Conservation (phyloP, 2,888 invertebrate species). For the Limnephilus auricula region DNA sequence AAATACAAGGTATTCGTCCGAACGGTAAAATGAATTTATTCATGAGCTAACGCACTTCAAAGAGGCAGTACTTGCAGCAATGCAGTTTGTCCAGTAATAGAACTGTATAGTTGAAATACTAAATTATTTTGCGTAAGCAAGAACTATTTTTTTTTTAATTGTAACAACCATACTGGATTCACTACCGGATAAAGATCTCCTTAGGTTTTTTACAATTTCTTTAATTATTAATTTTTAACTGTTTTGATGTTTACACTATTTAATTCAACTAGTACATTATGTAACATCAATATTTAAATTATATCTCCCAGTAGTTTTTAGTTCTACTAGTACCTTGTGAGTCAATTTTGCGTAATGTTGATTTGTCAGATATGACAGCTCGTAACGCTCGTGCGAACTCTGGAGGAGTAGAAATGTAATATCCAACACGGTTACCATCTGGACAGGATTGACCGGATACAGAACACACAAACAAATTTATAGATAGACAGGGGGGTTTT, state of each 20-base stretch:
- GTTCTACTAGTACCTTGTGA: too few species aligned
- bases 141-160: neutral
- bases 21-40: conserved; percentile 2
- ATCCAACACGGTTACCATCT: too few species aligned
- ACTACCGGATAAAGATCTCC: neutral
- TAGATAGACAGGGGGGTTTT: too few species aligned
- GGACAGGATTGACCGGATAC: too few species aligned
- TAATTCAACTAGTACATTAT: neutral
- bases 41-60: neutral
- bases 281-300: too few species aligned
- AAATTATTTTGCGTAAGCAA: neutral
- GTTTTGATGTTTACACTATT: neutral
- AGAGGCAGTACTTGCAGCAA: neutral
- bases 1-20: neutral
- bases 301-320: too few species aligned
- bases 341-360: too few species aligned
- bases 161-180: neutral
- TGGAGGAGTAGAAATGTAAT: too few species aligned
- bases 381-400: too few species aligned
- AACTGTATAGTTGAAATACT: neutral
- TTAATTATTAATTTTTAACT: too few species aligned
- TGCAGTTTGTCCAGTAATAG: neutral
- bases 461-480: too few species aligned
- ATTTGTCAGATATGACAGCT: too few species aligned
- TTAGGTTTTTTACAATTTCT: neutral